Percentiles rank a stretch among this genome's conserved stretches.
Evolutionary conservation across 92 coral and sea anemone genomes (phyloP).

Genomic region (Montipora capitata): DNA sequence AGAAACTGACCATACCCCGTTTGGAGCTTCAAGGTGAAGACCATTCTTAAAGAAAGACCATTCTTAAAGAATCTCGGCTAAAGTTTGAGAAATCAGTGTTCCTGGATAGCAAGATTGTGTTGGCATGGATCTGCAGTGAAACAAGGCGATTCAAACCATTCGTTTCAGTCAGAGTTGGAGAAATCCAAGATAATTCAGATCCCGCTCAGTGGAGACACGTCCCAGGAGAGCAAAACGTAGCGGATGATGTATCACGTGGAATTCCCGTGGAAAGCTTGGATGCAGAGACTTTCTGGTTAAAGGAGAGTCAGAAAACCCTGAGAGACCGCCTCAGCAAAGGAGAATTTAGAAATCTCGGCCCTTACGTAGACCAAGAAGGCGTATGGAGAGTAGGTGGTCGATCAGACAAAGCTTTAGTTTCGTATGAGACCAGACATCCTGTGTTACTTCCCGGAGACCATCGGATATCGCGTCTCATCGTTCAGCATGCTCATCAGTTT

Average conservation of each 20-base stretch:
- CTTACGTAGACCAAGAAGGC: constrained; percentile 53
- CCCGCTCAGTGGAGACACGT: constrained; percentile 67
- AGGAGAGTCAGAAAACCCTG: no score
- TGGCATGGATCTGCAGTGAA: constrained; percentile 66
- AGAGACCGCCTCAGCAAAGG: no score
- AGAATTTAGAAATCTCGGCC: constrained; percentile 58
- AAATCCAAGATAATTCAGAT: constrained; percentile 51
- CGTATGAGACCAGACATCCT: constrained; percentile 58
- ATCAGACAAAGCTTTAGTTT: no score
- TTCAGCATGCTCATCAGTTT: constrained; percentile 30
- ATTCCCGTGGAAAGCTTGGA: no score
- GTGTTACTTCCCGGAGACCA: constrained; percentile 52
- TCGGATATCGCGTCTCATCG: constrained; percentile 63
- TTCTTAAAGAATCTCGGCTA: constrained; percentile 43
- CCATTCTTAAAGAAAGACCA: constrained; percentile 42
- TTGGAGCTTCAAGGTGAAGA: constrained; percentile 43
- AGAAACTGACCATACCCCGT: constrained; percentile 14
- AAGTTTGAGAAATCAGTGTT: constrained; percentile 55
- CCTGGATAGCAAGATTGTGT: constrained; percentile 30
- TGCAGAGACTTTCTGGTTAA: no score
- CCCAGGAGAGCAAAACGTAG: constrained; percentile 50
- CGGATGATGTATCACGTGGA: constrained; percentile 65
- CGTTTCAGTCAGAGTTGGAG: constrained; percentile 59
- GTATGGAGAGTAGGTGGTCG: no score
- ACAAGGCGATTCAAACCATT: constrained; percentile 59